Evolutionary conservation across 35 echinoderm and acorn worm species (phyloP).

Genomic region (Ophiothrix spiculata): DNA sequence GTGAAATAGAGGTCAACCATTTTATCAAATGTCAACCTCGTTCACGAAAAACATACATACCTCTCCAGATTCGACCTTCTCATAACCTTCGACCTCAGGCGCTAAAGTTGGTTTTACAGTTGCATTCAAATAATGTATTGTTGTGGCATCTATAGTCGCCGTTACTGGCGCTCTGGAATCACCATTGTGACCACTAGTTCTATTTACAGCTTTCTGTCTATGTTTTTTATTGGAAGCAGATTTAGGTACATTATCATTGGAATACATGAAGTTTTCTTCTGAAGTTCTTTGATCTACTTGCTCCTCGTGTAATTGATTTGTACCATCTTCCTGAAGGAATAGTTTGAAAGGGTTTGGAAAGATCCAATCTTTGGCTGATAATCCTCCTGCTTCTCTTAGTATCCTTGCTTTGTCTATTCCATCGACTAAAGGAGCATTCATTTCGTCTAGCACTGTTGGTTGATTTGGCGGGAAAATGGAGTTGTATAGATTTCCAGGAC

Average conservation of each 20-base stretch:
- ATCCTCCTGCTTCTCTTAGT: not conserved
- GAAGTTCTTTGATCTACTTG: not conserved
- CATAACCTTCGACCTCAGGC: conserved; percentile 43
- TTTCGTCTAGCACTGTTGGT: not conserved
- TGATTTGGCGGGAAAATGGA: not conserved
- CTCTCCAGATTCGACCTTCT: conserved; percentile 24
- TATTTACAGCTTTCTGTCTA: not conserved
- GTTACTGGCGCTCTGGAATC: conserved; percentile 43
- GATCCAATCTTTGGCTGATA: not conserved
- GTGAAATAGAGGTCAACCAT: too few species aligned
- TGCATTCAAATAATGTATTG: conserved; percentile 51
- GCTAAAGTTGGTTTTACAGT: conserved; percentile 44
- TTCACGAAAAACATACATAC: too few species aligned
- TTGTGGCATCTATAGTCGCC: conserved; percentile 40
- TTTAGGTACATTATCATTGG: not conserved
- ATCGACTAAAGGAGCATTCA: not conserved
- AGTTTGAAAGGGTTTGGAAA: not conserved
- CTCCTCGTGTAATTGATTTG: not conserved
- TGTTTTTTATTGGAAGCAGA: not conserved
- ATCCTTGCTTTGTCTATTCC: not conserved
- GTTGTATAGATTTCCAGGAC: not conserved
- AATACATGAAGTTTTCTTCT: not conserved
- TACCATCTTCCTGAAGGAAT: conserved; percentile 5
- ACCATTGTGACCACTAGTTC: conserved; percentile 31
- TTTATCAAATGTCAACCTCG: too few species aligned